These are phyloP conservation scores for Monoplex corrugatus DNA, from an alignment of 2,888 invertebrate genomes.

Conservation along the genomic window DNA sequence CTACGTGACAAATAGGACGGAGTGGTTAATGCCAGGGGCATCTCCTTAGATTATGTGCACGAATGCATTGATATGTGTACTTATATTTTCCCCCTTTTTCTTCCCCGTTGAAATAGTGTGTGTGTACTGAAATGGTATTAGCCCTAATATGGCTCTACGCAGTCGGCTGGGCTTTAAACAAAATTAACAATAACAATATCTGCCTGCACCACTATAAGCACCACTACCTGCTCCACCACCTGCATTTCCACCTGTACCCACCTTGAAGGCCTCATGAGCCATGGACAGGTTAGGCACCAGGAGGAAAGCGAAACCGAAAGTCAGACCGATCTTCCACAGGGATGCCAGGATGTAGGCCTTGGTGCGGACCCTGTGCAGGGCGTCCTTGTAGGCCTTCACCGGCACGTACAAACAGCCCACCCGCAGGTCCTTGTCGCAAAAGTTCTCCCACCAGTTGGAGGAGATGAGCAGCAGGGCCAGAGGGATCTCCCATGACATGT, in stretches of 20 bases:
- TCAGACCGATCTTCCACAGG: conserved; percentile 72
- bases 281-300: conserved; percentile 64
- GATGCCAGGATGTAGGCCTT: conserved; percentile 70
- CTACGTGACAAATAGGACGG: no score
- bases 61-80: no score
- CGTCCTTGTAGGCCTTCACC: conserved; percentile 66
- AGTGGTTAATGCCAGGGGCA: no score
- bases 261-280: conserved; percentile 59
- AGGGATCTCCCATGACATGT: conserved; percentile 85
- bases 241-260: not conserved
- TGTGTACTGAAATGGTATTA: no score
- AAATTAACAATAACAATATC: not conserved
- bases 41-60: no score
- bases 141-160: no score
- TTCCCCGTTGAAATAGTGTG: no score
- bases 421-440: conserved; percentile 82
- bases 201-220: not conserved
- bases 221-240: not conserved
- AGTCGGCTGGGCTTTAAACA: no score
- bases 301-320: conserved; percentile 69
- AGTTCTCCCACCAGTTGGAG: conserved; percentile 93
- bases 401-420: conserved; percentile 61
- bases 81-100: no score
- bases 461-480: conserved; percentile 87
- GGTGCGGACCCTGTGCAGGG: conserved; percentile 68